Evolutionary conservation across 1,140 invertebrate genomes (phyloP).

Genomic region (Trichonephila inaurata): DNA sequence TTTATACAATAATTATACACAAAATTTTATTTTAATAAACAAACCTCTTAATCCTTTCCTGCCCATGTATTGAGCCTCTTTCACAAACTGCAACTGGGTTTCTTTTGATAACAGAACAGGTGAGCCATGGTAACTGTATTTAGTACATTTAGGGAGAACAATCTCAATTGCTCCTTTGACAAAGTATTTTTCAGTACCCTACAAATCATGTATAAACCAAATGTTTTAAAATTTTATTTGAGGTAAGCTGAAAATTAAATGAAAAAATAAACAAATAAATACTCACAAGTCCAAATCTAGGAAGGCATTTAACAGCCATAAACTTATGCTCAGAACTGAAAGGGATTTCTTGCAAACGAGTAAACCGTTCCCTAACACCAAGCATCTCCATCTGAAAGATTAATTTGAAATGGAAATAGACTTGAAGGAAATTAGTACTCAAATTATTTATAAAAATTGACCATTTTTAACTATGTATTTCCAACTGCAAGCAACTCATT

Average conservation of each 20-base stretch:
- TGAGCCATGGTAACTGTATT: conserved; percentile 88
- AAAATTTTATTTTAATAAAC: neutral
- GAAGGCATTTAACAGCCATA: conserved; percentile 97
- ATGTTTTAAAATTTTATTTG: neutral
- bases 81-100: conserved; percentile 89
- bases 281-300: conserved; percentile 87
- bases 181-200: conserved; percentile 89
- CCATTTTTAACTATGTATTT: neutral
- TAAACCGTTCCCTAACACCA: conserved; percentile 89
- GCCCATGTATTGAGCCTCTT: conserved; percentile 85
- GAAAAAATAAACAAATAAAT: conserved; percentile 55
- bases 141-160: conserved; percentile 92
- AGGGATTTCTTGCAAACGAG: conserved; percentile 95
- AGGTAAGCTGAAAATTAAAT: neutral
- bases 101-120: conserved; percentile 88
- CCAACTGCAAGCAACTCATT: too few species aligned
- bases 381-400: conserved; percentile 88
- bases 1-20: too few species aligned
- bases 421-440: neutral
- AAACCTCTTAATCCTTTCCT: conserved; percentile 87
- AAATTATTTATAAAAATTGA: neutral
- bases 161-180: conserved; percentile 97
- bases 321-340: conserved; percentile 98
- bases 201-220: neutral
- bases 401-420: neutral